Evolutionary conservation across 2,888 invertebrate species (phyloP).

Genomic region (Apodemia mormo): DNA sequence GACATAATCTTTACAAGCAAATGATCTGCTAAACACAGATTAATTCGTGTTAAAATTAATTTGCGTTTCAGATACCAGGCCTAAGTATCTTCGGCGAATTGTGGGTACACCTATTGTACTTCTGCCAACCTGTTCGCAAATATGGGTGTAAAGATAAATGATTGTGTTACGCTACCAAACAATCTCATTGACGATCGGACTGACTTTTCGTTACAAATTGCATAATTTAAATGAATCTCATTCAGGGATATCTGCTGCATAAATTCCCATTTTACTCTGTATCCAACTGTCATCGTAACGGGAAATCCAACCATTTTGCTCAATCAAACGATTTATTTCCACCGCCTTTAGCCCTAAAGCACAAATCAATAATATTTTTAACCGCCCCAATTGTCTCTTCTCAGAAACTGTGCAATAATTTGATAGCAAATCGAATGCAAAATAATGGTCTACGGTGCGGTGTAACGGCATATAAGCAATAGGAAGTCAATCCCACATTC

Average conservation of each 20-base stretch:
- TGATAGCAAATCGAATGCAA: conserved; percentile 47
- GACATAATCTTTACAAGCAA: too few species aligned
- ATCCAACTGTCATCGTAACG: conserved; percentile 13
- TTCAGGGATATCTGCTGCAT: background rate
- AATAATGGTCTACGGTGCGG: conserved; percentile 47
- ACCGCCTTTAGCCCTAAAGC: background rate
- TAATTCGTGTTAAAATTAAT: too few species aligned
- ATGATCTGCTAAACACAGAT: too few species aligned
- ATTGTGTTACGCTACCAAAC: too few species aligned
- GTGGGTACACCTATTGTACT: too few species aligned
- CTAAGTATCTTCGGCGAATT: too few species aligned
- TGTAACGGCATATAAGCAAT: conserved; percentile 40
- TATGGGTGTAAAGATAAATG: too few species aligned
- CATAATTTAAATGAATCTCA: background rate
- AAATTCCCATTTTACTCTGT: background rate
- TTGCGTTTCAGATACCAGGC: too few species aligned
- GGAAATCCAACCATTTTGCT: conserved; percentile 4
- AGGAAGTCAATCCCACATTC: conserved; percentile 47
- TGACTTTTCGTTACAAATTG: too few species aligned
- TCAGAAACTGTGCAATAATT: conserved; percentile 46
- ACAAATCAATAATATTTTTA: conserved; percentile 30
- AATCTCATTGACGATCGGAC: too few species aligned
- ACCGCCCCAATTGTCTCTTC: conserved; percentile 31
- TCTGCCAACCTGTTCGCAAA: too few species aligned
- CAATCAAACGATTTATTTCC: conserved; percentile 9